Base-by-base conservation (phyloP, 1,140 invertebrate genomes). In the Melitaea cinxia region DNA sequence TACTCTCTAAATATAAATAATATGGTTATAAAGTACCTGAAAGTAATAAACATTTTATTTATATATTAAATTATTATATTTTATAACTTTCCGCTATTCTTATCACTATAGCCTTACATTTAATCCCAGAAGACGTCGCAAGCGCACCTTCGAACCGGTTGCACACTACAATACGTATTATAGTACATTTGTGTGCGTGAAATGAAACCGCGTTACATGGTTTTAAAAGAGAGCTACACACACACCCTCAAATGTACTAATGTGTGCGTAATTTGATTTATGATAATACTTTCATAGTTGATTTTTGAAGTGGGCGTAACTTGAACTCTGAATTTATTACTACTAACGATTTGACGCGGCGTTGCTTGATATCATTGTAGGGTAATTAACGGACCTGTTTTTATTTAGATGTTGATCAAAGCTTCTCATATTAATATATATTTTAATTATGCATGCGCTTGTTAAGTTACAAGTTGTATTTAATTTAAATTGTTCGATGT, bases 201-300 rank as follows among this genome's bases (percentile, higher is more conserved):
- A n/a, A n/a, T n/a, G n/a, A n/a, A n/a, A n/a, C n/a, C n/a, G n/a
- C n/a, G n/a, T n/a, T n/a, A n/a, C n/a, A n/a, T n/a, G n/a, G n/a
- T 37, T 37, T 37, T 37, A n/a, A 37, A n/a, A 37, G 35, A 37
- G 35, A n/a, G 35, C 77, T 74, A 54, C 65, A 24, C 61, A 57
- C 70, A 71, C 70, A 60, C 47, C 52, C 55, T 65, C 21, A 62
- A 12, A 55, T 54, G 10, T 9, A 0, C n/a, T 65, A n/a, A 35
- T 56, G 50, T 65, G 28, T 50, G 56, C 57, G 67, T 52, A 57
- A 65, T 73, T 77, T 79, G 77, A 79, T 79, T 79, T 73, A 77
- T 74, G 65, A 58, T 74, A 74, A 70, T 66, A 67, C 50, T 49
- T 68, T 71, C 63, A 72, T 73, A 69, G 65, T 69, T 70, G 65